A percentile compares a stretch with the other conserved stretches of the same genome.
phyloP scores from a whole-genome alignment of 2,113 vertebrate species.

The Passer montanus region DNA sequence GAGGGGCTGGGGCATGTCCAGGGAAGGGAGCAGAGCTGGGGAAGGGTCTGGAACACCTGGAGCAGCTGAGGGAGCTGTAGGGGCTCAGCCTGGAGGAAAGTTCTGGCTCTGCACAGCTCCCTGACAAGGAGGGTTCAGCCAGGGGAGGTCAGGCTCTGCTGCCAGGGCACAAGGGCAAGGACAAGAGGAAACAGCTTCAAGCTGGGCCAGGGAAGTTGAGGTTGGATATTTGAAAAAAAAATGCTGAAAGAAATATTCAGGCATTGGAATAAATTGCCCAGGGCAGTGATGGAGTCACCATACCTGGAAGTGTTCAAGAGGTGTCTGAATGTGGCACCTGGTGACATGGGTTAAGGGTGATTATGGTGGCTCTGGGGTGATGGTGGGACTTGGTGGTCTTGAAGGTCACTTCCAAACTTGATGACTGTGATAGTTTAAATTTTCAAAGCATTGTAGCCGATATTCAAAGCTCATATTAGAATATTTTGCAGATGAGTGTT shows the following conservation, averaged over 20 bases:
- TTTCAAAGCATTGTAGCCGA: background rate
- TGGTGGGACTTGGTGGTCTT: background rate
- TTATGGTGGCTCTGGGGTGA: background rate
- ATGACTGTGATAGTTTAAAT: background rate
- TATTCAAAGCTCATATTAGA: background rate
- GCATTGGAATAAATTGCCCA: background rate
- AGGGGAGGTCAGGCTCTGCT: accelerated
- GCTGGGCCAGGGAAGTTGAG: accelerated
- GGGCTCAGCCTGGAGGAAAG: background rate
- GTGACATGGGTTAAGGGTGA: background rate
- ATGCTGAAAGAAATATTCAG: background rate
- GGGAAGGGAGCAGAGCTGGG: background rate
- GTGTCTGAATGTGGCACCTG: background rate
- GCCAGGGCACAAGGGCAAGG: background rate
- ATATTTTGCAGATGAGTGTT: background rate
- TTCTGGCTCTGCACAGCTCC: background rate
- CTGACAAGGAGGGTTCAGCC: background rate
- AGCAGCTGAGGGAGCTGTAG: background rate
- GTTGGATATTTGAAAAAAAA: background rate
- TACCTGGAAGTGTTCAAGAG: background rate
- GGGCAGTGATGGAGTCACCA: background rate
- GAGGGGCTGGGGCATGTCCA: background rate
- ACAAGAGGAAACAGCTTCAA: background rate
- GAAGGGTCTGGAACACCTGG: background rate
- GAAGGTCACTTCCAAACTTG: background rate